Conservation (phyloP, 2,113 vertebrate genomes). For the cattle (Bos taurus) region ARS-UCD2.0 NC_037344.1:53214001-53214500, state of each 20-base stretch:
- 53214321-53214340: not conserved
- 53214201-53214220: not conserved
- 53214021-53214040: not conserved
- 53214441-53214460: not conserved
- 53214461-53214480: not conserved
- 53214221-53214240: not conserved
- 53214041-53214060: not conserved
- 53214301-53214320: not conserved
- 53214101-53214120: not conserved
- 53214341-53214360: rapidly evolving
- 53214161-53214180: not conserved
- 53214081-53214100: not conserved
- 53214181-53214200: rapidly evolving
- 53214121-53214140: too few relatives aligned
- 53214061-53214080: not conserved
- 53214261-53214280: rapidly evolving
- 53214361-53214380: not conserved
- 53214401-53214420: not conserved
- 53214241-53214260: not conserved
- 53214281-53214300: not conserved
- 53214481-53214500: not conserved
- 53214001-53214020: not conserved
- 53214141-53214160: not conserved
- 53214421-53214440: not conserved
- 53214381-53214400: not conserved